Evolutionary conservation across 2,888 invertebrate species (phyloP).

Genomic region (Polyommatus iphigenia): DNA sequence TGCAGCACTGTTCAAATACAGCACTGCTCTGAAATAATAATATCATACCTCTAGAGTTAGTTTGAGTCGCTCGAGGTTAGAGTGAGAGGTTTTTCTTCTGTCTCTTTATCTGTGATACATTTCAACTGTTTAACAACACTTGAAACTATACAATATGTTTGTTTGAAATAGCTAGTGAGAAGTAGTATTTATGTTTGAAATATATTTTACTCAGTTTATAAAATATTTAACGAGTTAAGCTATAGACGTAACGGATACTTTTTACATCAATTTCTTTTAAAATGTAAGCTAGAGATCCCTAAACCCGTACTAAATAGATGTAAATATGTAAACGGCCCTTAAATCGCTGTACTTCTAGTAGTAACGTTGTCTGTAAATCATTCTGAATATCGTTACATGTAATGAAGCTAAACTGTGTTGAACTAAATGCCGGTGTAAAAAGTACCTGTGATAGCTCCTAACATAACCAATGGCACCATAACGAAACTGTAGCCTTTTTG

Average conservation of each 20-base stretch:
- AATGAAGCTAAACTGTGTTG: not conserved
- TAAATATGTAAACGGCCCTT: constrained; percentile 15
- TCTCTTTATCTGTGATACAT: not conserved
- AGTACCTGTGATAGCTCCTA: constrained; percentile 25
- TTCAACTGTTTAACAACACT: not conserved
- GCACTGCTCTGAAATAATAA: not conserved
- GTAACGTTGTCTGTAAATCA: not conserved
- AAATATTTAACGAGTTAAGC: constrained; percentile 1
- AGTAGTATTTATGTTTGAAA: constrained; percentile 18
- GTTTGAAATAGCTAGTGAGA: constrained; percentile 22
- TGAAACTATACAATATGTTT: not conserved
- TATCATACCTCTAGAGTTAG: not conserved
- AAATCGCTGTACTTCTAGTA: not conserved
- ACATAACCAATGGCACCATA: not conserved
- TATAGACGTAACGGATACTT: constrained; percentile 25
- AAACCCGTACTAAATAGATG: constrained; percentile 1
- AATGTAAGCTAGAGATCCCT: not conserved
- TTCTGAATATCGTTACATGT: constrained; percentile 7
- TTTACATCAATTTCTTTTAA: constrained; percentile 21
- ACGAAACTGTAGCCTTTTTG: not conserved
- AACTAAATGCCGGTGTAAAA: constrained; percentile 6
- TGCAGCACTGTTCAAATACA: too few species aligned
- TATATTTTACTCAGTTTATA: constrained; percentile 13
- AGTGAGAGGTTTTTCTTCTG: not conserved
- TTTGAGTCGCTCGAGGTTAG: not conserved